Conservation (phyloP, 64 coral and sea anemone genomes). For the Platygyra sinensis region DNA sequence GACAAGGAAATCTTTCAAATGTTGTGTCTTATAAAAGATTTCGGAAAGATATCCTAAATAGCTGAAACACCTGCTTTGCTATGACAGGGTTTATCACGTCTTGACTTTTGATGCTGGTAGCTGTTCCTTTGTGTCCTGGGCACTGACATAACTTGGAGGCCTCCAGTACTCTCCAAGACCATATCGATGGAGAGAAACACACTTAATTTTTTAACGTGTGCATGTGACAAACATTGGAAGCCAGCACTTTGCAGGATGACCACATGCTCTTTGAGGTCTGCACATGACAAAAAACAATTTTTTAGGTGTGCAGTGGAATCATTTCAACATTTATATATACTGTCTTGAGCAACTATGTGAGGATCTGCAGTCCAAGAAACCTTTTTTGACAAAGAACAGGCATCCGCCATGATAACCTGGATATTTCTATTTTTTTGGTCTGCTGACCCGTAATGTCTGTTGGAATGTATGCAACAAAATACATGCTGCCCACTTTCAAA, state of each 20-base stretch:
- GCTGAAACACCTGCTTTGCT: too few relatives aligned
- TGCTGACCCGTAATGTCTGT: constrained; percentile 20
- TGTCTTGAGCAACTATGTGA: constrained; percentile 20
- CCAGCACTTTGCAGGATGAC: constrained; percentile 39
- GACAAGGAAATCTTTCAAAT: too few relatives aligned
- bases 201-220: background rate
- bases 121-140: constrained; percentile 38
- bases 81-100: constrained; percentile 3
- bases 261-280: constrained; percentile 33
- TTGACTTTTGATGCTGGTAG: constrained; percentile 31
- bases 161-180: constrained; percentile 36
- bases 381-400: constrained; percentile 24
- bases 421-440: constrained; percentile 1
- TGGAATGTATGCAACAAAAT: background rate
- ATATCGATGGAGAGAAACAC: constrained; percentile 39
- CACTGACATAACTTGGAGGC: constrained; percentile 30
- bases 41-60: constrained; percentile 43
- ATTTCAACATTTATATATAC: constrained; percentile 40
- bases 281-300: constrained; percentile 31
- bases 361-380: constrained; percentile 32
- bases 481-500: constrained; percentile 5
- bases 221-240: background rate
- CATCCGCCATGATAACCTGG: constrained; percentile 19
- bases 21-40: constrained; percentile 41
- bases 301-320: constrained; percentile 44